Evolutionary conservation across 2,113 vertebrate species (phyloP), one percentile per base, ranked within the genome.

Genomic region (Rafetus swinhoei): DNA sequence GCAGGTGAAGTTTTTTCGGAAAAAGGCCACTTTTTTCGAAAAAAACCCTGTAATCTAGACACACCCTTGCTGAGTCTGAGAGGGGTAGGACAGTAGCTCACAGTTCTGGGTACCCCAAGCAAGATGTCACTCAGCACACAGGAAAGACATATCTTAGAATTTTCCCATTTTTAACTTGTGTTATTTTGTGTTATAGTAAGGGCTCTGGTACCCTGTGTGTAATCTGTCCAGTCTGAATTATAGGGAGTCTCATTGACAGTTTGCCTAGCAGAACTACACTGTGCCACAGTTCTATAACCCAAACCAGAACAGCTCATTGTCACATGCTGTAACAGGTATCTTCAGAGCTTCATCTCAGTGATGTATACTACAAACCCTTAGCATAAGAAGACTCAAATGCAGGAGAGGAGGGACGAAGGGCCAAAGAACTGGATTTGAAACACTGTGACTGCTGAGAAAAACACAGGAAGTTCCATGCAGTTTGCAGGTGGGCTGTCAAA

Each of bases 401-500:
- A 29, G 55, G 95, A 59, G 57, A 59, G 22, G 57, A 59, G 9
- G 5, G 86, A 94, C 60, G 94, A 88, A 92, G 87, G 88, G 79
- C 3, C 92, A 82, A 81, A 86, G 57, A 90, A 80, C 39, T 74
- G 84, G 25, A 59, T 59, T 95, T 59, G 94, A 94, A 5, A 0
- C 53, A 90, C 65, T 60, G 22, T 87, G 45, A 65, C 79, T 92
- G 93, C 74, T 86, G 82, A 93, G 88, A 50, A 88, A 87, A 35
- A 88, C 81, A 29, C 50, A 90, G 91, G 79, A 85, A 0, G 1
- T 45, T 90, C 85, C 9, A 8, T 79, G 56, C 3, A 82, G 65
- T 88, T 94, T 96, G 93, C 91, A 88, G 81, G 53, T 93, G 85
- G 85, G 65, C 79, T 95, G 59, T 59, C 83, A 94, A 93, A 90